Percentiles rank a stretch among this genome's conserved stretches.
Conservation (phyloP, 1,140 invertebrate genomes). For the Heliconius nattereri region DNA sequence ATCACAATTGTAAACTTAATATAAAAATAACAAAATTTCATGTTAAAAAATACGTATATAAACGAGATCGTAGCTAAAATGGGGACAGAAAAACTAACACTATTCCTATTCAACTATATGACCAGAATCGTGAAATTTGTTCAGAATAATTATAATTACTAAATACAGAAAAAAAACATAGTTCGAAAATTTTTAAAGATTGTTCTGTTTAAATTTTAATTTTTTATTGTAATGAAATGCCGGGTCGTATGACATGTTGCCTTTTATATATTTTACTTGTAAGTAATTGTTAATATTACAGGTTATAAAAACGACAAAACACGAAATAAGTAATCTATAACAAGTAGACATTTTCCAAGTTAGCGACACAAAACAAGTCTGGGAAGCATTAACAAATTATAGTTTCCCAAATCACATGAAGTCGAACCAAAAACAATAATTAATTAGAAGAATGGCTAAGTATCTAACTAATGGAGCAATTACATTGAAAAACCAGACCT, state of each 20-base stretch:
- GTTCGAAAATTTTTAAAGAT: neutral
- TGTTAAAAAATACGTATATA: constrained; percentile 65
- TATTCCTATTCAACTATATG: constrained; percentile 16
- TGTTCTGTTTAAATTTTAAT: neutral
- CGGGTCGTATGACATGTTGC: neutral
- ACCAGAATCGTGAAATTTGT: constrained; percentile 31
- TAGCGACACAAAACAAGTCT: constrained; percentile 17
- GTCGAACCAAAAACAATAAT: constrained; percentile 71
- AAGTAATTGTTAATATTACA: neutral
- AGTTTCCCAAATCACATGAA: constrained; percentile 47
- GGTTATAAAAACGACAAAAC: neutral
- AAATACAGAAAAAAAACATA: neutral
- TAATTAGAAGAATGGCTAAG: constrained; percentile 77
- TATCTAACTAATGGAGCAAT: constrained; percentile 78
- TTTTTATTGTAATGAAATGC: neutral
- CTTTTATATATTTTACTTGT: neutral
- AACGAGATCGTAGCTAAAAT: constrained; percentile 53
- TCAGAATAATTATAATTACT: constrained; percentile 20
- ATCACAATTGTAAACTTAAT: constrained; percentile 40
- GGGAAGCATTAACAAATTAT: constrained; percentile 38
- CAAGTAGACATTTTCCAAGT: neutral
- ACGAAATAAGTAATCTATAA: neutral
- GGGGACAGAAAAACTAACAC: neutral
- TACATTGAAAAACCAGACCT: constrained; percentile 69
- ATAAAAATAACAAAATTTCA: constrained; percentile 53